Evolutionary conservation across 2,888 invertebrate species (phyloP).

Genomic region (Zygothrica quintamaculata): DNA sequence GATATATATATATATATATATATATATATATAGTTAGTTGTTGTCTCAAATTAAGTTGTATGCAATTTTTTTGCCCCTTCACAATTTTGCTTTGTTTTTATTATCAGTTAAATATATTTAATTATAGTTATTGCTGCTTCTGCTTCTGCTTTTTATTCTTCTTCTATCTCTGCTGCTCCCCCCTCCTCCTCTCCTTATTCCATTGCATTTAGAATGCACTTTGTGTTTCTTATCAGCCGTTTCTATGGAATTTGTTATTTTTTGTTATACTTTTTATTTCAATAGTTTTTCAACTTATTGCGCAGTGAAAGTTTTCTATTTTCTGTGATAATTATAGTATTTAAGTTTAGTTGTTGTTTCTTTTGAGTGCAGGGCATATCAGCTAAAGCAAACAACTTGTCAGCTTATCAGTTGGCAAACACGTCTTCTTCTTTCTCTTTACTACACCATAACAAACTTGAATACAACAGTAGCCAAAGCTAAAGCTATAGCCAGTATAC

Average conservation of each 20-base stretch:
- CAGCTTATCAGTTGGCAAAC: neutral
- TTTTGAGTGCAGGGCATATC: conserved; percentile 22
- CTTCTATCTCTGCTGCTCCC: too few relatives aligned
- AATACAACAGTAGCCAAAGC: too few relatives aligned
- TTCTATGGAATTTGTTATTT: conserved; percentile 16
- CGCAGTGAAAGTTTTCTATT: conserved; percentile 75
- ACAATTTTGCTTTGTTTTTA: conserved; percentile 1
- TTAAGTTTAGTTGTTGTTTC: conserved; percentile 31
- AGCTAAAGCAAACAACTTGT: neutral
- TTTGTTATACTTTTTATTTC: conserved; percentile 43
- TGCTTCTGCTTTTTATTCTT: too few relatives aligned
- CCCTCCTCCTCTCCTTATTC: neutral
- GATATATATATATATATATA: conserved; percentile 1
- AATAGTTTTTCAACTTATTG: conserved; percentile 60
- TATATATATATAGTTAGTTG: neutral
- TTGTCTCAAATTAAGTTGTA: conserved; percentile 6
- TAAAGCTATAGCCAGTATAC: neutral
- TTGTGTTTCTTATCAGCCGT: conserved; percentile 44
- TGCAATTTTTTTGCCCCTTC: conserved; percentile 23
- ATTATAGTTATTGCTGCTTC: conserved; percentile 19
- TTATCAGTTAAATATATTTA: conserved; percentile 28
- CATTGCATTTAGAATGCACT: conserved; percentile 33
- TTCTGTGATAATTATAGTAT: conserved; percentile 37
- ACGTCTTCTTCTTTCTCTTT: too few relatives aligned
- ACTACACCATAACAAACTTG: too few relatives aligned